Evolutionary conservation across 2,888 invertebrate species (phyloP).

Genomic region (Laspeyria flexula): DNA sequence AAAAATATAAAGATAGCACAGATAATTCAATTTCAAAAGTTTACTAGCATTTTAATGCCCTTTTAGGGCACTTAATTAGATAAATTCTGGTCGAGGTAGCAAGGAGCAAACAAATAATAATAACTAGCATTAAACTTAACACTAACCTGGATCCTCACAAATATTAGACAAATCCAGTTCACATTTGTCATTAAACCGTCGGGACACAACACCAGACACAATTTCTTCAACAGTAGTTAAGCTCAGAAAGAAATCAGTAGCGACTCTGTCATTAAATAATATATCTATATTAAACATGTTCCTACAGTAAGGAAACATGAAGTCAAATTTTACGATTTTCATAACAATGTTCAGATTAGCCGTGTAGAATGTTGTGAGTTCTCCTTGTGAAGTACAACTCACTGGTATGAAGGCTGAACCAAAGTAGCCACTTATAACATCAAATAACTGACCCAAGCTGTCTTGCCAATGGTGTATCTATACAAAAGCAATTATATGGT

Average conservation of each 20-base stretch:
- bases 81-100: too few relatives aligned
- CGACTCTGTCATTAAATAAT: slow-evolving; percentile 69
- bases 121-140: too few relatives aligned
- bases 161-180: slow-evolving; percentile 73
- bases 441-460: slow-evolving; percentile 55
- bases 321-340: slow-evolving; percentile 70
- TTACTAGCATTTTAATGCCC: too few relatives aligned
- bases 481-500: not conserved
- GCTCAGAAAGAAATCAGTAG: slow-evolving; percentile 64
- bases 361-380: slow-evolving; percentile 69
- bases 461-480: slow-evolving; percentile 74
- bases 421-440: slow-evolving; percentile 62
- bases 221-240: slow-evolving; percentile 64
- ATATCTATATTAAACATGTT: slow-evolving; percentile 72
- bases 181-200: slow-evolving; percentile 60
- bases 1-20: too few relatives aligned
- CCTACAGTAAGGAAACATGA: slow-evolving; percentile 68
- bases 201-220: slow-evolving; percentile 61
- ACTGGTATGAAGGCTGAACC: slow-evolving; percentile 62
- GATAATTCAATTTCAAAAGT: too few relatives aligned
- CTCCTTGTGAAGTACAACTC: slow-evolving; percentile 51
- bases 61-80: too few relatives aligned
- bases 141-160: slow-evolving; percentile 68
- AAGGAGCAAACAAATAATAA: too few relatives aligned
- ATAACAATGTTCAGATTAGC: slow-evolving; percentile 62